Evolutionary conservation across 2,888 invertebrate genomes (phyloP), one percentile per base, ranked within the genome.

Genomic region (Aporophyla nigra): DNA sequence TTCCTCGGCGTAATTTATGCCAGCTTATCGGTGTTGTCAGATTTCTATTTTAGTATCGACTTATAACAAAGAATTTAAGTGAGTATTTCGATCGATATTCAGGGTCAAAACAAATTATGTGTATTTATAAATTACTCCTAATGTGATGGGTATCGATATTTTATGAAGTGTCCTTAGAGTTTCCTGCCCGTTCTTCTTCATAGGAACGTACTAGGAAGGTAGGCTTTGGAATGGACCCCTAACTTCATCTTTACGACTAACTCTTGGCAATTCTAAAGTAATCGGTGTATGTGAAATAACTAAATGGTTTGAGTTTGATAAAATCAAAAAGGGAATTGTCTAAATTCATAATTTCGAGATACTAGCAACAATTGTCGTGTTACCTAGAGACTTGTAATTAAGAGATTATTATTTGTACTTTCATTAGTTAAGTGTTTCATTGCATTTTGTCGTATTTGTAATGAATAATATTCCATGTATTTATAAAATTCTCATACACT

Each of bases 11-110:
- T 76, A 33, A 46, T 70, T 27, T 76, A 76, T 46, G 24, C 54
- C 24, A 51, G n/a, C n/a, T 62, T 80, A 80, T 67, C 74, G n/a
- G 21, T 61, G 54, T 16, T 46, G 33, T 56, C n/a, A 51, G 33
- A 40, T 70, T 56, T 46, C 56, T 71, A 46, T 58, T 53, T 66
- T 21, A 9, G 14, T 33, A 51, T 59, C 33, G 27, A 59, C 27
- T 9, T 56, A 21, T 5, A 56, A 56, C 27, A 24, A 58, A 71
- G 5, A 78, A 40, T 58, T 16, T 19, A 46, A 0, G n/a, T 40
- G 7, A 19, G 1, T 27, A 56, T 49, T 75, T 65, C 19, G 16
- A 65, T 56, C 24, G 24, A 2, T 63, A 59, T 63, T 16, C 51
- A 66, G 21, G 27, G 14, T 21, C 9, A 51, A 33, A 51, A 14